Evolutionary conservation across 2,113 vertebrate genomes (phyloP), one percentile per base, ranked within the genome.

Genomic region (Eulemur rufifrons): DNA sequence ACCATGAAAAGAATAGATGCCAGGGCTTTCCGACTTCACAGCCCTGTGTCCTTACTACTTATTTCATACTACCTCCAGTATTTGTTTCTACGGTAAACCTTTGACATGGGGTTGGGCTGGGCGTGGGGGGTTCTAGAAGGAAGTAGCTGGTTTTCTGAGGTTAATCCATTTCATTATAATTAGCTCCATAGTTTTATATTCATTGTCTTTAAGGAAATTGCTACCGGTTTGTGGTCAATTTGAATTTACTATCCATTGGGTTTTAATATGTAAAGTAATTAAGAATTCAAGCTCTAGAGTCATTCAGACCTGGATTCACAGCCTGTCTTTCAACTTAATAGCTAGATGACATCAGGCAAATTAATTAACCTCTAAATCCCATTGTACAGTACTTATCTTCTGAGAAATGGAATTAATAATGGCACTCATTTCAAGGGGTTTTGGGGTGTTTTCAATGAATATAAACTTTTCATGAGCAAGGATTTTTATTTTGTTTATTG

Each of bases 321-420:
- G 27, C 29, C 17, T 82, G 59, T 29, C 86, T 94, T 89, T 90
- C 66, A 95, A 91, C 77, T 90, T 92, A 90, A 66, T 77, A 89
- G 73, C 50, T 96, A 25, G 27, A 52, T 78, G 45, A 83, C 59
- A 96, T 68, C 29, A 95, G 47, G 76, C 39, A 95, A 90, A 95
- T 89, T 91, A 92, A 96, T 94, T 97, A 96, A 95, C 39, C 68
- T 95, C 78, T 91, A 94, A 91, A 74, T 92, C 61, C 45, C 39
- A 64, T 90, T 89, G 32, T 74, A 76, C 8, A 47, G 42, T 47
- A 42, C 29, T 56, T 97, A 81, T 82, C 45, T 90, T 84, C 39
- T 81, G 39, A 90, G 59, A 88, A 95, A 59, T 56, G 34, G 34
- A 83, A 54, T 92, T 94, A 89, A 71, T 81, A 94, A 76, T 29